These are phyloP conservation scores for Glareola pratincola DNA, from an alignment of 2,113 vertebrate genomes.

Conservation along the genomic window DNA sequence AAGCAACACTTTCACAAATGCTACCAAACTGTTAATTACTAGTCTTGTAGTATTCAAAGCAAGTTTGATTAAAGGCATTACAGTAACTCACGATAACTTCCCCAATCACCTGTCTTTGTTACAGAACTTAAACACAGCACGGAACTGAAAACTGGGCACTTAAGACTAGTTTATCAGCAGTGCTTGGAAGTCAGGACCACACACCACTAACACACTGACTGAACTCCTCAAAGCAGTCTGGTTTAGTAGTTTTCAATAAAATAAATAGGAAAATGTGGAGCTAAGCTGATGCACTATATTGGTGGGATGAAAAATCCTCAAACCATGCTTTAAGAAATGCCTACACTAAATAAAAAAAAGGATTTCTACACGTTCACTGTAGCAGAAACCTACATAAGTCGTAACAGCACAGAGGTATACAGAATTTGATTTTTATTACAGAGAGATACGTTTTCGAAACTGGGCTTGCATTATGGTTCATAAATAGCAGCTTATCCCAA, in stretches of 20 bases:
- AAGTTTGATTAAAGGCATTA: background rate
- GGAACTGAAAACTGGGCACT: background rate
- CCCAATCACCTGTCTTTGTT: background rate
- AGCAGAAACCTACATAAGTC: background rate
- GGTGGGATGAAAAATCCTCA: background rate
- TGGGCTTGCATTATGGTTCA: background rate
- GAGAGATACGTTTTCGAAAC: background rate
- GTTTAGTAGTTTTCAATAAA: background rate
- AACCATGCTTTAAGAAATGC: background rate
- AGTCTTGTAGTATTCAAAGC: background rate
- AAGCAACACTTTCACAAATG: background rate
- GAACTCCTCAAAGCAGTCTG: background rate
- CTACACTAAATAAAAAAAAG: background rate
- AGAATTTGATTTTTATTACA: background rate
- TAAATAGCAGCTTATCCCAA: background rate
- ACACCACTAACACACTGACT: background rate
- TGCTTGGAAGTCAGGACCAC: background rate
- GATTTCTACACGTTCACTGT: background rate
- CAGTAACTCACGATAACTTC: background rate
- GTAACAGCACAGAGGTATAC: background rate
- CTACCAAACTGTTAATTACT: background rate
- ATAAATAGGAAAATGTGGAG: background rate
- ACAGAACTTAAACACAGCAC: accelerated
- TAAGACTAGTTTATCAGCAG: background rate
- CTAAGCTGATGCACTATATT: background rate